A percentile compares a stretch with the other conserved stretches of the same genome.
Conservation (phyloP, 2,888 invertebrate species). For the Barypeithes pellucidus region DNA sequence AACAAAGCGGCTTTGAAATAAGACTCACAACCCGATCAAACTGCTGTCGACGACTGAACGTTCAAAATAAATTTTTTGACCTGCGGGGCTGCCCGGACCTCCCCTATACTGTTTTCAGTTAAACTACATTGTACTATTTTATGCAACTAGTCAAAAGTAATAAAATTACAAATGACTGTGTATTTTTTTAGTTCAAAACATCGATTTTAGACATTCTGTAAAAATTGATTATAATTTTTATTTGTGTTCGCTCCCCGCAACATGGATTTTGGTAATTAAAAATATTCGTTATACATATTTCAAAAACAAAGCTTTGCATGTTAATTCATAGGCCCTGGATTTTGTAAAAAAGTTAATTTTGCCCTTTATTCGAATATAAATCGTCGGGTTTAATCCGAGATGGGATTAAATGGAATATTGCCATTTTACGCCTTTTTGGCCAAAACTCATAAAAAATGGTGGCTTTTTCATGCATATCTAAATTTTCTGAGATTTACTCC, state of each 20-base stretch:
- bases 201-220: neutral
- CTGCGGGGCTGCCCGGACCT: no score
- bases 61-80: no score
- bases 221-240: neutral
- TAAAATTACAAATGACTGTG: no score
- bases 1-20: no score
- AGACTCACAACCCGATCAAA: no score
- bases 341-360: constrained; percentile 40
- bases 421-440: constrained; percentile 38
- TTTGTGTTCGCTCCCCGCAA: neutral
- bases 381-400: constrained; percentile 41
- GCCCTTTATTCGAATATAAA: constrained; percentile 49
- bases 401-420: constrained; percentile 45
- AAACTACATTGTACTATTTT: no score
- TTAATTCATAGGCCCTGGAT: constrained; percentile 34
- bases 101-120: no score
- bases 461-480: constrained; percentile 10
- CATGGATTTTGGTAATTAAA: constrained; percentile 26
- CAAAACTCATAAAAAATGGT: constrained; percentile 4
- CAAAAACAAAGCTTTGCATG: constrained; percentile 27
- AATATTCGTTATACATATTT: constrained; percentile 31
- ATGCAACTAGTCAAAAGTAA: no score
- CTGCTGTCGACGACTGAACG: no score
- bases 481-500: neutral
- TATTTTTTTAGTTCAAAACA: neutral